These are phyloP conservation scores for Sebastiscus tertius DNA, from an alignment of 2,797 vertebrate species.

Conservation along the genomic window DNA sequence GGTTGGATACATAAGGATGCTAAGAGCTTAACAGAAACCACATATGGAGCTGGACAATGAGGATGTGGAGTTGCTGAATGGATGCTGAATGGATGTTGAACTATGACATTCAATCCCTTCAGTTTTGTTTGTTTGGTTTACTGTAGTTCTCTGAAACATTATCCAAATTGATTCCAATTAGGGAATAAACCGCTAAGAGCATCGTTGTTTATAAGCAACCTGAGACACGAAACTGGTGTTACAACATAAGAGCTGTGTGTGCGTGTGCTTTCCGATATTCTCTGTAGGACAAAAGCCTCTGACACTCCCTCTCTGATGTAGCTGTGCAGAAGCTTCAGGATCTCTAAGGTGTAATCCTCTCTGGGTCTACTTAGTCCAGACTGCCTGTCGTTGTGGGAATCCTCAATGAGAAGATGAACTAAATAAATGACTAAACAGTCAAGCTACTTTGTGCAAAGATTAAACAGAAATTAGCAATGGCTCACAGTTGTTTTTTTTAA, in stretches of 20 bases:
- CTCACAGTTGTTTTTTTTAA: neutral
- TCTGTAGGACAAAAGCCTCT: slow-evolving; percentile 17
- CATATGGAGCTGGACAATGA: slow-evolving; percentile 7
- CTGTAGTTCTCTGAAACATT: slow-evolving; percentile 51
- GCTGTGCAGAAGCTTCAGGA: neutral
- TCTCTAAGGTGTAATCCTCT: neutral
- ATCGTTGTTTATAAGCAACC: slow-evolving; percentile 53
- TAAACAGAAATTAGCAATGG: neutral
- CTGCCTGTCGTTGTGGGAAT: neutral
- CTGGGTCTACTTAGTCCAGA: slow-evolving; percentile 18
- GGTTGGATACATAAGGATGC: neutral
- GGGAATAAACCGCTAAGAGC: slow-evolving; percentile 51
- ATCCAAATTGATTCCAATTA: slow-evolving; percentile 70
- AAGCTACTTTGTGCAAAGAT: neutral
- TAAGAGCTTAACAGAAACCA: neutral
- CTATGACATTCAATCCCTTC: slow-evolving; percentile 23
- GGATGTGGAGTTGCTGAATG: slow-evolving; percentile 24
- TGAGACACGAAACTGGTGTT: slow-evolving; percentile 34
- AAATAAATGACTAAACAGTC: neutral
- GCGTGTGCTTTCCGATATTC: slow-evolving; percentile 11
- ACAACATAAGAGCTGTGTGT: slow-evolving; percentile 9
- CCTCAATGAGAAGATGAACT: neutral
- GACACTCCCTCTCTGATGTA: slow-evolving; percentile 15
- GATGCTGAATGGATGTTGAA: slow-evolving; percentile 22
- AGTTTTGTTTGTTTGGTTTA: slow-evolving; percentile 51